Conservation (phyloP, 1,140 invertebrate genomes). For the Sycophila sp. region DNA sequence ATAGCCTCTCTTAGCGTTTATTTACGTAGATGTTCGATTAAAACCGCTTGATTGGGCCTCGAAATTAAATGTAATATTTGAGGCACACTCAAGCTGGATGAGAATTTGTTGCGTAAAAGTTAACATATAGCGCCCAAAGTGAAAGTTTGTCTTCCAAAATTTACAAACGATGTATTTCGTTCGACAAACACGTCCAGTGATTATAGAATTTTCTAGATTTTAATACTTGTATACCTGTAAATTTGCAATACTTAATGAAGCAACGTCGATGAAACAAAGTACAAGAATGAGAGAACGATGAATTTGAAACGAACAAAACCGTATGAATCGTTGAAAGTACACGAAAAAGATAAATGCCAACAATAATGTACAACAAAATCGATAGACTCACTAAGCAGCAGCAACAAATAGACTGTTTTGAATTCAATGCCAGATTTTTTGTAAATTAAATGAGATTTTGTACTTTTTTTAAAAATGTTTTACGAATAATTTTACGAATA, state of each 20-base stretch:
- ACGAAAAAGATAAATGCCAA: not conserved
- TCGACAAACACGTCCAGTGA: slow-evolving; percentile 31
- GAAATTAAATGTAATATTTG: not conserved
- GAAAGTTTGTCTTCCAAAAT: slow-evolving; percentile 37
- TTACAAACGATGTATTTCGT: slow-evolving; percentile 10
- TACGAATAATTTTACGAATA: too few species aligned
- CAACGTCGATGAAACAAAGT: not conserved
- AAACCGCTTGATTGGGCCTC: not conserved
- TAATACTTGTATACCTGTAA: not conserved
- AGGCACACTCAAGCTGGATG: not conserved
- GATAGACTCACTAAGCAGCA: not conserved
- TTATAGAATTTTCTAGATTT: not conserved
- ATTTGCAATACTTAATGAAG: too few species aligned
- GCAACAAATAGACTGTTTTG: not conserved
- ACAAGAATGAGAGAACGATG: slow-evolving; percentile 1
- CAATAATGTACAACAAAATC: not conserved
- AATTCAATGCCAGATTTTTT: not conserved
- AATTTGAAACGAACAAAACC: too few species aligned
- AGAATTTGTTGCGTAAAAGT: too few species aligned
- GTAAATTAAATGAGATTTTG: not conserved
- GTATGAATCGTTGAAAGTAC: too few species aligned
- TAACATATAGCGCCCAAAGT: slow-evolving; percentile 9
- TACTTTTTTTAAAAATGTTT: not conserved
- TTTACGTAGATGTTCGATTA: not conserved
- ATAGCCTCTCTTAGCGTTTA: too few species aligned